Base-by-base conservation (phyloP, 2,888 invertebrate genomes). In the Standfussiana lucernea region DNA sequence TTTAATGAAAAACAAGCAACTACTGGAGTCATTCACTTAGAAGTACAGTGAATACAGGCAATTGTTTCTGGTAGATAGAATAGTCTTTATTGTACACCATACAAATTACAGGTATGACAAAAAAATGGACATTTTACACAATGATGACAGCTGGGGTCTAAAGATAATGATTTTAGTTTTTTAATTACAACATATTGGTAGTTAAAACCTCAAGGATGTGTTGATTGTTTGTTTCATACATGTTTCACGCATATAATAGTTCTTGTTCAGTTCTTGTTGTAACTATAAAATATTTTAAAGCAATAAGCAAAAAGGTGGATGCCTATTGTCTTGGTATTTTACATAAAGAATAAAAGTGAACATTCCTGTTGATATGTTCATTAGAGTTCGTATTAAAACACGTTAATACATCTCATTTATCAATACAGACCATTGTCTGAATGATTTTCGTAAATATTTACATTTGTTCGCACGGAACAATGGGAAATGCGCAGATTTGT, bases 391-490 rank as follows among this genome's bases (percentile, higher is more conserved):
- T 59, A 50, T 32, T 42, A 37, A 8, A 67, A 72, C 50, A 28
- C 35, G 65, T 32, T 50, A 37, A 35, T 40, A n/a, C 32, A 72
- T 79, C 67, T 28, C 24, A 73, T 50, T 28, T 32, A 72, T 28
- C 68, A 76, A 67, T 75, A 77, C 32, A 47, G 42, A 68, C 62
- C 78, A 81, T 84, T 81, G 81, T 81, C 67, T 75, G 62, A 32
- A 66, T 70, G 74, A 77, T 81, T 83, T 74, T 71, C 40, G 77
- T 80, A 79, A 89, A 85, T 82, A 88, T 89, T 89, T 85, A 89
- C 82, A 82, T 80, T 84, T 68, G n/a, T 69, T 61, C 59, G 11
- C 35, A 68, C 35, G 64, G 83, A 86, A 88, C 82, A 88, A 88
- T 88, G 80, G 64, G 45, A 79, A 84, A 81, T 79, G 75, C 79